phyloP scores from a whole-genome alignment of 2,797 vertebrate species.

The Phaenicophaeus curvirostris region DNA sequence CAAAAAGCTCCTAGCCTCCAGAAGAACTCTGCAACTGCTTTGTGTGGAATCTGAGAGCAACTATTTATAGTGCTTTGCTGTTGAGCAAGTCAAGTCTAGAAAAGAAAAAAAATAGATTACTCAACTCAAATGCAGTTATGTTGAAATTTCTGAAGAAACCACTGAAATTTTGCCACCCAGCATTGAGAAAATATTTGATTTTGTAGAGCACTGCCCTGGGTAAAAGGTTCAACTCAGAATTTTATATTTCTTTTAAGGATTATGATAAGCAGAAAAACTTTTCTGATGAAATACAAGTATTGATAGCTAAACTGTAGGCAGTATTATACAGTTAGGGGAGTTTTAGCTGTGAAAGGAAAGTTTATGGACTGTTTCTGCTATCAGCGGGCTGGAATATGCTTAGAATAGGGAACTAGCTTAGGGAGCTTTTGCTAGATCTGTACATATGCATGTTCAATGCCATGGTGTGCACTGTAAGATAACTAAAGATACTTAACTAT shows the following conservation, averaged over 20 bases:
- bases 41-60: not conserved
- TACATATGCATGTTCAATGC: not conserved
- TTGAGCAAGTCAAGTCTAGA: not conserved
- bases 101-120: not conserved
- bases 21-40: not conserved
- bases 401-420: not conserved
- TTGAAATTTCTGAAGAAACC: slow-evolving; percentile 2
- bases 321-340: not conserved
- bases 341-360: not conserved
- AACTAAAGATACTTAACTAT: not conserved
- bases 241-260: not conserved
- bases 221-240: not conserved
- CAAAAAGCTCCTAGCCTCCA: not conserved
- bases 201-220: not conserved
- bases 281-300: not conserved
- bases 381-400: not conserved
- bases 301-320: not conserved
- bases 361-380: not conserved
- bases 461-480: not conserved
- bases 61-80: not conserved
- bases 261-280: not conserved
- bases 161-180: not conserved
- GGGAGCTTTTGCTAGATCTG: not conserved
- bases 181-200: not conserved
- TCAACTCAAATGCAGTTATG: not conserved